phyloP scores from a whole-genome alignment of 1,140 invertebrate species.

The Trinorchestia longiramus region DNA sequence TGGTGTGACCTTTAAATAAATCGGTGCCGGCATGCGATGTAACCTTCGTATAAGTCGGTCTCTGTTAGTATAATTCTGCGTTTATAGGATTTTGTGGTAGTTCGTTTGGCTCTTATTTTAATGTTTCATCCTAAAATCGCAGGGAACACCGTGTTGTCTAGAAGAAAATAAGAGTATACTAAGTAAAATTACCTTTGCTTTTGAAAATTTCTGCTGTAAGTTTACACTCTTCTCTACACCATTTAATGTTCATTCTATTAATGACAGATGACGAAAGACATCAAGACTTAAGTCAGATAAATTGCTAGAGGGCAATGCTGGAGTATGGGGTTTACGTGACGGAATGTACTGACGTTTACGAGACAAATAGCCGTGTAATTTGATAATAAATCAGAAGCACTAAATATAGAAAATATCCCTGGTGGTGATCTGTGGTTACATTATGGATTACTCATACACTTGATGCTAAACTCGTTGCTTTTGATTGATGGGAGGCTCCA shows the following conservation, averaged over 20 bases:
- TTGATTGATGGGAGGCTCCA: neutral
- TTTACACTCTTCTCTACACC: neutral
- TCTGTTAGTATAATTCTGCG: neutral
- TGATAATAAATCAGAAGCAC: neutral
- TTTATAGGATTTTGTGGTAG: neutral
- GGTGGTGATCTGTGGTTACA: neutral
- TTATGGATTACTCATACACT: neutral
- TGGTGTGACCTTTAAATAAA: neutral
- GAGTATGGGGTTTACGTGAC: neutral
- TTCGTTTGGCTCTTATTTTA: neutral
- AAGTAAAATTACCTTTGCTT: neutral
- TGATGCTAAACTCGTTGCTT: neutral
- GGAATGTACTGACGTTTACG: neutral
- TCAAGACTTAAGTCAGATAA: neutral
- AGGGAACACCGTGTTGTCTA: neutral
- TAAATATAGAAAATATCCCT: neutral
- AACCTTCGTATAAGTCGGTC: neutral
- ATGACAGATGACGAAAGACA: neutral
- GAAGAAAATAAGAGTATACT: neutral
- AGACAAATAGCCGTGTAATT: neutral
- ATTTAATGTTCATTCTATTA: neutral
- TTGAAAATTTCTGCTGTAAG: neutral
- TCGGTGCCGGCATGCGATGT: too few relatives aligned
- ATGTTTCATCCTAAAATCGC: neutral
- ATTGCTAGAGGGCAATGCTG: neutral